A percentile compares a stretch with the other conserved stretches of the same genome.
Evolutionary conservation across 2,113 vertebrate species (phyloP).

Genomic region (Cryptoleucopteryx plumbea): DNA sequence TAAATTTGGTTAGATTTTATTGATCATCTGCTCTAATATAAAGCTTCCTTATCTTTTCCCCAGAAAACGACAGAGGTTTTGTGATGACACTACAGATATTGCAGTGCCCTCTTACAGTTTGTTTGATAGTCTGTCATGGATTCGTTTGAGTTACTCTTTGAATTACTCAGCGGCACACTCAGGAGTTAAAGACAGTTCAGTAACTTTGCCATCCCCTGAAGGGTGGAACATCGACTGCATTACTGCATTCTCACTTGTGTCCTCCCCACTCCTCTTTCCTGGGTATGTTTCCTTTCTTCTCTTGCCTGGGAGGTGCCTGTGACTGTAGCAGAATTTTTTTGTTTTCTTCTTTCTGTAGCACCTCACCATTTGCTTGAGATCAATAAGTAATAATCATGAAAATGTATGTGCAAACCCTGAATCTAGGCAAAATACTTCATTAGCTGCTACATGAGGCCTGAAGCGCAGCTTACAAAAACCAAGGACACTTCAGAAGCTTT

Average conservation of each 20-base stretch:
- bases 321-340: background rate
- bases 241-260: background rate
- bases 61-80: background rate
- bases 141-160: background rate
- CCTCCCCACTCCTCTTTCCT: background rate
- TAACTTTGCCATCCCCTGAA: background rate
- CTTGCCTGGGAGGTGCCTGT: background rate
- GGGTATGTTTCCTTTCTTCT: background rate
- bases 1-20: background rate
- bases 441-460: background rate
- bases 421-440: background rate
- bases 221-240: background rate
- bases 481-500: background rate
- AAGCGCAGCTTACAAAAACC: background rate
- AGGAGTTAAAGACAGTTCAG: background rate
- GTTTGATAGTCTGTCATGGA: background rate
- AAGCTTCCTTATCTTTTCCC: background rate
- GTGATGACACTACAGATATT: background rate
- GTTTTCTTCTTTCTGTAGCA: background rate
- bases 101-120: background rate
- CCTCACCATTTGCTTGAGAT: background rate
- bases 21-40: background rate
- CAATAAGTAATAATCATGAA: background rate
- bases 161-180: background rate
- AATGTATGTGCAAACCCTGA: background rate